Evolutionary conservation across 2,888 invertebrate species (phyloP), one percentile per base, ranked within the genome.

Genomic region (Boloria selene): DNA sequence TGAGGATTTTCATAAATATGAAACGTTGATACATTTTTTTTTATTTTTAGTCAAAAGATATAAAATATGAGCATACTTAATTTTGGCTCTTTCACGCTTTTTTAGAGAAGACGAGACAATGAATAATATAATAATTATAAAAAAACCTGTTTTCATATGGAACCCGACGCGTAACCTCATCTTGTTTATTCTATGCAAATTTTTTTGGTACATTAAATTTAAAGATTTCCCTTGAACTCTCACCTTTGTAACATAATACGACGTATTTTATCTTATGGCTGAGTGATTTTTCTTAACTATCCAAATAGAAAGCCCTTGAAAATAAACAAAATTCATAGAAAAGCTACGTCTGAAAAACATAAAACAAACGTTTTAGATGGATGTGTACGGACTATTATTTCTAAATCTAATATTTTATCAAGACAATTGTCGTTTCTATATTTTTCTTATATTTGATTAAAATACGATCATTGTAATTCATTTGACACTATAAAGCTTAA

Each of bases 241-340:
- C 44, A 59, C 51, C 65, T 65, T 65, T 65, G 53, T 65, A 65
- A 68, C 17, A 51, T 45, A 65, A 68, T 65, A 54, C 62, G 65
- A 62, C 45, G 38, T 68, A 16, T 53, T 44, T 61, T 42, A 47
- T 62, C 18, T 18, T 54, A 60, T 55, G 59, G 62, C 50, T 55
- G 62, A 54, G 16, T 55, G 54, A 65, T 60, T 68, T 51, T 63
- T 60, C 54, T 61, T 38, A 61, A 62, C 50, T 54, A 50, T 59
- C 61, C 16, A 58, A 50, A 31, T 26, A 16, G 54, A 61, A 65
- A 58, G 17, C 18, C 13, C 18, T 53, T 56, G 5, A 42, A 31
- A n/a, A 6, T 22, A 31, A 22, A n/a, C 13, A 10, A 45, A 13
- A 17, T n/a, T 13, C 22, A 31, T 49, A 49, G 14, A 47, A 26